Percentiles rank a stretch among this genome's conserved stretches.
These are phyloP conservation scores for Bedellia somnulentella DNA, from an alignment of 2,888 invertebrate species.

Conservation along the genomic window DNA sequence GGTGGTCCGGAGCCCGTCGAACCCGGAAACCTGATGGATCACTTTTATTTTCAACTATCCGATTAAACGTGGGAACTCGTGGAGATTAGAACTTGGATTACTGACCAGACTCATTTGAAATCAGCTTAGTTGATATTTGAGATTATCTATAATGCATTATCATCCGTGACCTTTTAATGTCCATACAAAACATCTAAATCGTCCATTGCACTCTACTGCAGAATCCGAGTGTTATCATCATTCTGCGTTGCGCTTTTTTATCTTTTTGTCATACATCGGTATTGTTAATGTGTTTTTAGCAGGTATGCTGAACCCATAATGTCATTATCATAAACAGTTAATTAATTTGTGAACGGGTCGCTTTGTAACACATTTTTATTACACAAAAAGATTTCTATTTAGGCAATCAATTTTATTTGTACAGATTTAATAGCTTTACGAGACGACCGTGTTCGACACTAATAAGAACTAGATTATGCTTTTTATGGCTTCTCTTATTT, in stretches of 20 bases:
- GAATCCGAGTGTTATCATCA: constrained; percentile 31
- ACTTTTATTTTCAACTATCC: too few species aligned
- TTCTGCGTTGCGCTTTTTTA: constrained; percentile 25
- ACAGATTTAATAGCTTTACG: constrained; percentile 1
- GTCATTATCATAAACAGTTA: constrained; percentile 47
- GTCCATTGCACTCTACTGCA: too few species aligned
- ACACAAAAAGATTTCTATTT: too few species aligned
- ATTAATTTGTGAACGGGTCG: constrained; percentile 41
- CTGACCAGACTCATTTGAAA: too few species aligned
- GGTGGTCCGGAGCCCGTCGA: constrained; percentile 33
- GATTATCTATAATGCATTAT: too few species aligned
- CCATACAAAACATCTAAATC: too few species aligned
- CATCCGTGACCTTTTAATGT: too few species aligned
- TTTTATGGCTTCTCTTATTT: constrained; percentile 10
- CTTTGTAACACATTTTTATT: constrained; percentile 29
- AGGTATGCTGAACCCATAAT: constrained; percentile 29
- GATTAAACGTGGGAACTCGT: too few species aligned
- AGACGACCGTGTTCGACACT: constrained; percentile 5
- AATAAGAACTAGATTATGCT: constrained; percentile 12
- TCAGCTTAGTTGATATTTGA: too few species aligned
- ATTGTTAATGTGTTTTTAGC: constrained; percentile 29
- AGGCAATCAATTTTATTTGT: constrained; percentile 4
- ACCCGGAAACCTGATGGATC: constrained; percentile 45
- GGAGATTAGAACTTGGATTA: too few species aligned
- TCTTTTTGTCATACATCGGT: constrained; percentile 35